Percentiles rank a stretch among this genome's conserved stretches.
phyloP scores from a whole-genome alignment of 2,888 invertebrate genomes.

The Phlogophora meticulosa region DNA sequence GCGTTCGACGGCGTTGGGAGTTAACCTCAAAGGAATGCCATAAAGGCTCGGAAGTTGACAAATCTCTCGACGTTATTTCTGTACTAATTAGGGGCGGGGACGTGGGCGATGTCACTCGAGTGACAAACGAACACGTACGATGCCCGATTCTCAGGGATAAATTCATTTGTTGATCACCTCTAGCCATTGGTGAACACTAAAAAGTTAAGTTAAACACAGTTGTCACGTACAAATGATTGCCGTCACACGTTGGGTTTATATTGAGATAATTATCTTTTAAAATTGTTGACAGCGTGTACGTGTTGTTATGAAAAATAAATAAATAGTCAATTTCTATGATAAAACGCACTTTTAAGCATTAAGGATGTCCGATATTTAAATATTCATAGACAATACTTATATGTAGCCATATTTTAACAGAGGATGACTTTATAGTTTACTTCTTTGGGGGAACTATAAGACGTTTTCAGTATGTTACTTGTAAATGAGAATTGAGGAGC shows the following conservation, averaged over 20 bases:
- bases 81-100: conserved; percentile 89
- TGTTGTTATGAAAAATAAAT: conserved; percentile 54
- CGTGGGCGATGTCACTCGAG: conserved; percentile 80
- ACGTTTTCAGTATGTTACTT: background rate
- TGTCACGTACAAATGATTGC: conserved; percentile 68
- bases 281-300: conserved; percentile 49
- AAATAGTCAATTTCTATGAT: conserved; percentile 40
- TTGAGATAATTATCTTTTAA: conserved; percentile 60
- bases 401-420: background rate
- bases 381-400: conserved; percentile 9
- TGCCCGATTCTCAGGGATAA: conserved; percentile 71
- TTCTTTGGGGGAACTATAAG: background rate
- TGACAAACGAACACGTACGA: conserved; percentile 79
- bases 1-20: conserved; percentile 65
- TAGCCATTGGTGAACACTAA: conserved; percentile 57
- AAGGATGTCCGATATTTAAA: conserved; percentile 11
- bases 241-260: conserved; percentile 56
- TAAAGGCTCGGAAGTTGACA: conserved; percentile 90
- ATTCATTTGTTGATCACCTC: conserved; percentile 75
- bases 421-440: too few relatives aligned
- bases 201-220: conserved; percentile 63
- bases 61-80: conserved; percentile 88
- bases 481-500: background rate
- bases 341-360: conserved; percentile 11
- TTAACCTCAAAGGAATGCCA: conserved; percentile 86